Evolutionary conservation across 2,797 vertebrate genomes (phyloP).

Genomic region (Liasis olivaceus): DNA sequence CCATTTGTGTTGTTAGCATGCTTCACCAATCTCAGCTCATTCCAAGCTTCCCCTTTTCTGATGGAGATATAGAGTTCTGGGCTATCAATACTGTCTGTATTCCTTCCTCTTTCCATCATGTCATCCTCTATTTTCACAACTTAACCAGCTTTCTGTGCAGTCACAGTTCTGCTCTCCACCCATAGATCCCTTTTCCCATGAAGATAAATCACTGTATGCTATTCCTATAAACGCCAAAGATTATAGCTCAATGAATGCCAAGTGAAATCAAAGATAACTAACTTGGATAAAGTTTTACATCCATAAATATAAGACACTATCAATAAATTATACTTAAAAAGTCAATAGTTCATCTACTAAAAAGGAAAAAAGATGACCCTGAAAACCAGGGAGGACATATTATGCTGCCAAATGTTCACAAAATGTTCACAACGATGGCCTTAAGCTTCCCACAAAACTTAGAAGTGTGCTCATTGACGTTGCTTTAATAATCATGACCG

Average conservation of each 20-base stretch:
- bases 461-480: background rate
- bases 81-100: background rate
- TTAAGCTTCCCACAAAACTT: background rate
- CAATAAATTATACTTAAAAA: background rate
- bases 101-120: background rate
- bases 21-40: background rate
- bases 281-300: background rate
- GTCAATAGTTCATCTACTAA: background rate
- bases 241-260: background rate
- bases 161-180: background rate
- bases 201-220: background rate
- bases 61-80: background rate
- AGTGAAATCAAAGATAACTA: background rate
- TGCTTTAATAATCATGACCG: background rate
- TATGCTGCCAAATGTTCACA: background rate
- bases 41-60: background rate
- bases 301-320: background rate
- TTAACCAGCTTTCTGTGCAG: background rate
- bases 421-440: background rate
- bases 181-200: background rate
- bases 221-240: background rate
- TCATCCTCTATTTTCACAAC: background rate
- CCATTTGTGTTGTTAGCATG: background rate
- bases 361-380: background rate
- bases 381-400: background rate